Base-by-base conservation (phyloP, 2,113 vertebrate species). In the Ctenodactylus gundi region DNA sequence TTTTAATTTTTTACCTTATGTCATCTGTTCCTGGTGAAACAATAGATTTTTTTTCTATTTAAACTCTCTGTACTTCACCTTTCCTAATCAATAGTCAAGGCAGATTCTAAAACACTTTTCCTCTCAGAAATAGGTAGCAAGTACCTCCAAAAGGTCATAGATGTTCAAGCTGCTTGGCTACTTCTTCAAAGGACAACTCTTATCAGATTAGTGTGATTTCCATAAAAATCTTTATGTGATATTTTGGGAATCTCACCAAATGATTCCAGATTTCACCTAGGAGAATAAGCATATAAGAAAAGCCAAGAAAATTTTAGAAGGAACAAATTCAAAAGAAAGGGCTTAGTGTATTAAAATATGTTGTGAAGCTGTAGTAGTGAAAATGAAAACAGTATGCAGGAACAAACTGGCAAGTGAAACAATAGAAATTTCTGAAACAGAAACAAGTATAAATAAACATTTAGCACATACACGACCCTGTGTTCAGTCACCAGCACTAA, bases 311-410 rank as follows among this genome's bases (percentile, higher is more conserved):
- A 72, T 46, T 88, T 91, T 78, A 77, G 39, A 65, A 78, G 11
- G n/a, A 53, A 70, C 62, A 85, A 53, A 1, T 31, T 90, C 62
- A 68, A 85, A 85, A 51, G 68, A 55, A 60, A 91, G n/a, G 36
- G 41, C 44, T 88, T 70, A 65, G 67, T n/a, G 64, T 44, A 88
- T 31, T 84, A 94, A 92, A 94, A 73, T 91, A 85, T 62, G 84
- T 65, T n/a, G 20, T n/a, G 64, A 77, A 67, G 49, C 20, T 88
- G 53, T 13, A 80, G 25, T 68, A 67, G 70, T 65, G 39, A 83
- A 86, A 94, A 77, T 55, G 7, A 90, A 93, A 95, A 41, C 23
- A 62, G 62, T 41, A 49, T 49, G 10, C 31, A 65, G 65, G 27
- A 57, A 68, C 44, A 58, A 53, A 73, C 21, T 78, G 82, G 46